Base-by-base conservation (phyloP, 2,797 vertebrate species). In the Sitta carolinensis region DNA sequence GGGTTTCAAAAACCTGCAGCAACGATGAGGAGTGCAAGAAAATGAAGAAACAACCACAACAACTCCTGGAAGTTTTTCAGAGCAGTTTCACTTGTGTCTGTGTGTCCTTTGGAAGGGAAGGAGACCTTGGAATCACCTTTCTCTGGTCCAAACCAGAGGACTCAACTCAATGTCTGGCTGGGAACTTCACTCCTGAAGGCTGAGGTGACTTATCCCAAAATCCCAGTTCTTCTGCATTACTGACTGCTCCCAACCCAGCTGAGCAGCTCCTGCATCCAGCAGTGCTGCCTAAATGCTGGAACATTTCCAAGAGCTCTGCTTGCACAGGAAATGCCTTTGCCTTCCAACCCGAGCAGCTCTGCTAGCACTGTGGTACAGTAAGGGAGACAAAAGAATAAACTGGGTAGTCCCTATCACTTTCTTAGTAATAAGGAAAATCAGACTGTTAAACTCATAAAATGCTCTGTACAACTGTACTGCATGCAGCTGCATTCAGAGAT, bases 1-100 rank as follows among this genome's bases (percentile, higher is more conserved):
- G 98, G 11, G 97, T 82, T 51, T 97, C 97, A 83, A 97, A 93
- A 67, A 95, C 97, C 97, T 98, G 26, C 36, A 68, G 18, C 32
- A 87, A 43, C 0, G 8, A 64, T 7, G 29, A 59, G 47, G 16
- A 27, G 13, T 7, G 23, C 16, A 40, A 27, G 34, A 57, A 84
- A 83, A 54, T 5, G 3, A 66, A 86, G 4, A 15, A 47, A 70
- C 5, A 47, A n/a, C 9, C 19, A 42, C 45, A 69, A 32, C 8
- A 19, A 23, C 25, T 78, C 63, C 61, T 80, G n/a, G 0, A 12
- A 27, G 19, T 6, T 83, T 70, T 73, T 54, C 61, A 40, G 74
- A 57, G 50, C 45, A 22, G 36, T 61, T 87, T 48, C 17, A 22
- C 16, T 45, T 2, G 0, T 9, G 13, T 47, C 62, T 45, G 22